These are phyloP conservation scores for Chelonoidis abingdonii DNA, from an alignment of 2,113 vertebrate genomes.

Conservation along the genomic window DNA sequence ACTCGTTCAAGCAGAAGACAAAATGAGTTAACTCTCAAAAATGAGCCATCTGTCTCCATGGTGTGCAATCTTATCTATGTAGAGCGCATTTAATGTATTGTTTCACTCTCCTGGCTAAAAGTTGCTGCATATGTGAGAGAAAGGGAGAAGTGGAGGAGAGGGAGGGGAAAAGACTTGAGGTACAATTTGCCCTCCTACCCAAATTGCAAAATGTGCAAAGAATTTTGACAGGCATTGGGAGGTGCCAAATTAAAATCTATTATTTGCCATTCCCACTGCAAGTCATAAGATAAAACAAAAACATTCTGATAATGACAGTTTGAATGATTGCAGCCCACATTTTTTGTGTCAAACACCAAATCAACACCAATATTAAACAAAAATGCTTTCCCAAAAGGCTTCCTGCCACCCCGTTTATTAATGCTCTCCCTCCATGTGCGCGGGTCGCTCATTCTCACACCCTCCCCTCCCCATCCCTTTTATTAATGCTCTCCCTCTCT, in stretches of 20 bases:
- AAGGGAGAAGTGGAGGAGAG: background rate
- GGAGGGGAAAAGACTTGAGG: background rate
- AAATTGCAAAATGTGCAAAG: background rate
- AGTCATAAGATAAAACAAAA: background rate
- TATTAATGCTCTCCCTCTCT: too few species aligned
- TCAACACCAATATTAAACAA: background rate
- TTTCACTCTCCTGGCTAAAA: background rate
- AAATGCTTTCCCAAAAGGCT: background rate
- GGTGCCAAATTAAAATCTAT: background rate
- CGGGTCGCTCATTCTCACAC: background rate
- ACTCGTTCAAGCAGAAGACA: background rate
- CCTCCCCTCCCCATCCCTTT: background rate
- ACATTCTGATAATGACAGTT: background rate
- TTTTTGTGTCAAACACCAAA: background rate
- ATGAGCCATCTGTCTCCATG: background rate
- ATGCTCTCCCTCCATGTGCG: background rate
- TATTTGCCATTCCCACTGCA: background rate
- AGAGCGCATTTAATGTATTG: background rate
- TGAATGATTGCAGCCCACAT: background rate
- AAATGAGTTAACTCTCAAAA: background rate
- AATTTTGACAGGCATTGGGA: background rate
- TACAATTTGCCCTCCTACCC: background rate
- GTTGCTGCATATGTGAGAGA: background rate
- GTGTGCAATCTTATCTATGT: background rate
- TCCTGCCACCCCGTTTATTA: background rate